Base-by-base conservation (phyloP, 2,797 vertebrate genomes). In the Hyperoplus lanceolatus region DNA sequence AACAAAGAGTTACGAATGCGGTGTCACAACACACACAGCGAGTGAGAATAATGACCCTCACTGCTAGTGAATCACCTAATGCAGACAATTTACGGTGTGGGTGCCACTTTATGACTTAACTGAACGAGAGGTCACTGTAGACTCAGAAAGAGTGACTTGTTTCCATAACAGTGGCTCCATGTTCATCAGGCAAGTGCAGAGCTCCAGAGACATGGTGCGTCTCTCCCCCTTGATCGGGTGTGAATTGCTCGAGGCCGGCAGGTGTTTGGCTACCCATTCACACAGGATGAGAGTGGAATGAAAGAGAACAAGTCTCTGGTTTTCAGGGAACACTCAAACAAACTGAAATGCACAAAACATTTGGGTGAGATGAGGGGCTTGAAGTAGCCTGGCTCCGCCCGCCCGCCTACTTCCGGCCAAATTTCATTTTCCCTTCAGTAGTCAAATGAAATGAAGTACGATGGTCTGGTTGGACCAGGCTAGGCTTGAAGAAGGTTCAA, bases 11-110 rank as follows among this genome's bases (percentile, higher is more conserved):
- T 83, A 70, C 14, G 75, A 84, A 77, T 29, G 45, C 43, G 36
- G 67, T 58, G 77, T 76, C 70, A 73, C 73, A 74, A 84, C 82
- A 84, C 56, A 59, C 56, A 59, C 69, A 36, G 49, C 69, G 10
- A 86, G 63, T 80, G 45, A 77, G 77, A 87, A 81, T 86, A 88
- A 91, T 89, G 77, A 84, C 68, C 58, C 64, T 83, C 70, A n/a
- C 74, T 68, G 29, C 57, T 56, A 51, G 75, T 78, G 80, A 84
- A 85, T 89, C 68, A 66, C 85, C 87, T 87, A 66, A 88, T 80
- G 56, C 45, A 57, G 80, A 72, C 66, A 80, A 72, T 91, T 93
- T 86, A 89, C 89, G 53, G 79, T 75, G 87, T 70, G 71, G 73
- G 85, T 73, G 78, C 61, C 69, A 60, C 51, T 91, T 92, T 89